Base-by-base conservation (phyloP, 1,140 invertebrate genomes). In the Capitella teleta region DNA sequence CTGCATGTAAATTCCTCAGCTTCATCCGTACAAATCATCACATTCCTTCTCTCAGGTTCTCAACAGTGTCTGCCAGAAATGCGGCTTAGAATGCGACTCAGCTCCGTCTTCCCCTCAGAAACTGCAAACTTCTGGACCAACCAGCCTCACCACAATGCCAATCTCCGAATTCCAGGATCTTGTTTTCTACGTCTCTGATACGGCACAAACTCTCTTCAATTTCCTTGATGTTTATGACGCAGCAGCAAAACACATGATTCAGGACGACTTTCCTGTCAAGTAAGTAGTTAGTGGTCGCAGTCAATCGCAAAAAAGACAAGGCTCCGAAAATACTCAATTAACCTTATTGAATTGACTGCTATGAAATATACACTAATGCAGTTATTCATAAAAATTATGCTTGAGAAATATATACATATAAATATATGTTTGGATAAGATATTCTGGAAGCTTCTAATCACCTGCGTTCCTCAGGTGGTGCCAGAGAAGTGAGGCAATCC, bases 141-240 rank as follows among this genome's bases (percentile, higher is more conserved):
- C 32, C 10, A 16, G 10, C 32, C 10, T 12, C 16, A 34, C 32
- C 10, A 12, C 10, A 16, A 0, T 34, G 32, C 32, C 1, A 12
- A 40, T 40, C 19, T 34, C 32, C 21, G 68, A 76, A 1, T 72
- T 85, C 18, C 74, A 79, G 51, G 83, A 86, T 64, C 64, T 85
- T n/a, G 73, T 83, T n/a, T 59, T 82, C 23, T 83, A 83, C 59
- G 58, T 84, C 14, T 57, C 82, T 51, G 85, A 88, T 62, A 81
- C 78, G 30, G 74, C 79, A 5, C 76, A 79, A 49, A 85, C 81
- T 1, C 58, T 86, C 37, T 73, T 73, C 49, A 61, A 79, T 55
- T 82, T 86, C 56, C 52, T 86, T 32, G 76, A 80, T 25, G 70
- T 78, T 23, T 82, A 82, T 60, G 72, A 78, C 18, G 64, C 73